Conservation (phyloP, 2,113 vertebrate genomes). For the Oxyura jamaicensis region DNA sequence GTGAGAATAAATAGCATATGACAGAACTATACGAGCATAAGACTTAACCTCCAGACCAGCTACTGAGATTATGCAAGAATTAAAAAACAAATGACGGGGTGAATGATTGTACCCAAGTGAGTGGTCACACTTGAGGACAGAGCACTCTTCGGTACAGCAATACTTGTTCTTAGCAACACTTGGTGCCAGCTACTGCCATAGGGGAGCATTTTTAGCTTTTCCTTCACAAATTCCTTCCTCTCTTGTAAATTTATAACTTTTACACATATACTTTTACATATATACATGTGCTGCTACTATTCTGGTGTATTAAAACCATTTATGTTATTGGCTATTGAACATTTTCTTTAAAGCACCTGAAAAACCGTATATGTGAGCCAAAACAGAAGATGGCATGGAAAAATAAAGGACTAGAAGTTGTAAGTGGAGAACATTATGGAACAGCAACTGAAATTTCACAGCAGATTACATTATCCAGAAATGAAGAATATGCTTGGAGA, state of each 20-base stretch:
- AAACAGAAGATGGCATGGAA: not conserved
- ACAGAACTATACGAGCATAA: not conserved
- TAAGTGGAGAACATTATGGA: not conserved
- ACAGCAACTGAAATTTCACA: not conserved
- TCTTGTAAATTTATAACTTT: not conserved
- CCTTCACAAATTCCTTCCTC: not conserved
- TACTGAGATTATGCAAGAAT: not conserved
- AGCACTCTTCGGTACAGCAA: not conserved
- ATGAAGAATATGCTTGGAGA: not conserved
- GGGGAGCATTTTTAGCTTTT: not conserved
- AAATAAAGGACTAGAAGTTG: not conserved
- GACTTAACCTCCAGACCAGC: not conserved
- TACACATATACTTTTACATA: not conserved
- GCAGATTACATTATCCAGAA: constrained; percentile 12
- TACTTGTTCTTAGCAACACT: not conserved
- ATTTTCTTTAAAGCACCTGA: not conserved
- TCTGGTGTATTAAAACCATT: not conserved
- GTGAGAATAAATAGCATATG: not conserved
- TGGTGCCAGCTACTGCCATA: not conserved
- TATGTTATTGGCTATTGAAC: not conserved
- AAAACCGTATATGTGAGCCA: not conserved
- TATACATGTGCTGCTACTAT: not conserved
- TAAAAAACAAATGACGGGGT: not conserved
- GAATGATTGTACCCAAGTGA: not conserved
- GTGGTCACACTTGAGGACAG: not conserved